Conservation (phyloP, 1,140 invertebrate genomes). For the Aphelinus certus region DNA sequence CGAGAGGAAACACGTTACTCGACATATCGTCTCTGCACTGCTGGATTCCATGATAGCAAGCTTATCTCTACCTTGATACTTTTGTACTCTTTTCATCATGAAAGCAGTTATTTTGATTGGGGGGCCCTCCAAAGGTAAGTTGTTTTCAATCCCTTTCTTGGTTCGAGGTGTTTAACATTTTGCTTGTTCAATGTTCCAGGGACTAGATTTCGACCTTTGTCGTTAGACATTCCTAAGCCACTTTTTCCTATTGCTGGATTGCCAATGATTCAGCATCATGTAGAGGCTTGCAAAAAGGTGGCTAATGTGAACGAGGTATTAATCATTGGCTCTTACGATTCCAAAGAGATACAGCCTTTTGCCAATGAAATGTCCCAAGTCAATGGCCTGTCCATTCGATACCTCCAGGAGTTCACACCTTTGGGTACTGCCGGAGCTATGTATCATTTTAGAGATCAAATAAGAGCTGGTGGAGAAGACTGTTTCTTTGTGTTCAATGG, state of each 20-base stretch:
- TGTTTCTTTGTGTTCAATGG: constrained; percentile 97
- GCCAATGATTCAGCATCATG: constrained; percentile 95
- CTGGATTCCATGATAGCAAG: too few species aligned
- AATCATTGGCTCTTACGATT: constrained; percentile 91
- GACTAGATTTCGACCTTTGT: constrained; percentile 95
- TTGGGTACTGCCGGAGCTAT: constrained; percentile 97
- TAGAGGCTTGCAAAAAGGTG: constrained; percentile 89
- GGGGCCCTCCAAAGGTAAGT: constrained; percentile 78
- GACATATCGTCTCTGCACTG: too few species aligned
- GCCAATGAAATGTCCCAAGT: constrained; percentile 83
- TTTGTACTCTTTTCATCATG: constrained; percentile 48
- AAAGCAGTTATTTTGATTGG: constrained; percentile 83
- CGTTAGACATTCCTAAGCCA: constrained; percentile 95
- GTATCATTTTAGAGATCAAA: constrained; percentile 97
- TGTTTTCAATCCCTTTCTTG: constrained; percentile 22
- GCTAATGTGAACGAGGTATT: constrained; percentile 88
- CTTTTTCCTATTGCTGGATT: constrained; percentile 96
- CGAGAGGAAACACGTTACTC: too few species aligned
- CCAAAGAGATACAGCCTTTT: constrained; percentile 85
- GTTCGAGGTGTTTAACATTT: constrained; percentile 8
- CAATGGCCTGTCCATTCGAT: constrained; percentile 86
- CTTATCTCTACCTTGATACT: too few species aligned
- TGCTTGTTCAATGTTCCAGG: constrained; percentile 69
- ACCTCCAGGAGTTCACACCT: constrained; percentile 94
- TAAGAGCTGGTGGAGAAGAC: constrained; percentile 86